phyloP scores from a whole-genome alignment of 2,113 vertebrate species.

The Butastur rufipennis region DNA sequence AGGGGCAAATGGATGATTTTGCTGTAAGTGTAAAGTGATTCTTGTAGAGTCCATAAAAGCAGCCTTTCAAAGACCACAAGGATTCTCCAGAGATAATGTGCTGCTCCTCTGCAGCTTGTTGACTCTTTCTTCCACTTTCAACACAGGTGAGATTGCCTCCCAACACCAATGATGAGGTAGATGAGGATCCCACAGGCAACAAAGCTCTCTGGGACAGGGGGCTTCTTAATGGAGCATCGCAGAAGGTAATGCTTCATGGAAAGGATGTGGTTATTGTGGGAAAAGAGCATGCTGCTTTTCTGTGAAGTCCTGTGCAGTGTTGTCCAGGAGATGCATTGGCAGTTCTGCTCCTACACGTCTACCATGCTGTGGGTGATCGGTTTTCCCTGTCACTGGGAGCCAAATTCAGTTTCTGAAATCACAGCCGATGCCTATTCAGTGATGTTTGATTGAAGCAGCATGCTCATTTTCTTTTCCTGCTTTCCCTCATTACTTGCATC shows the following conservation, averaged over 20 bases:
- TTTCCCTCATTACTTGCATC: neutral
- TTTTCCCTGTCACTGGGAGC: neutral
- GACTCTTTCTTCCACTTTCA: neutral
- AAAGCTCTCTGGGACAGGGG: constrained; percentile 98
- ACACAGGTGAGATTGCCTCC: constrained; percentile 90
- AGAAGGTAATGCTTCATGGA: constrained; percentile 82
- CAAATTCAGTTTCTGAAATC: neutral
- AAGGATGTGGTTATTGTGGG: neutral
- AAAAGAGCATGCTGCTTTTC: neutral
- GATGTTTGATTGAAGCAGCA: neutral
- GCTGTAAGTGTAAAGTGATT: neutral
- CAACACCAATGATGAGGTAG: constrained; percentile 97
- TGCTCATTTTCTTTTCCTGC: neutral
- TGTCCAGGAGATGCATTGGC: neutral
- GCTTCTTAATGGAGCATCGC: constrained; percentile 95
- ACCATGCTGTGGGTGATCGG: neutral
- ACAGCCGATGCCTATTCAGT: neutral
- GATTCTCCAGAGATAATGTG: neutral
- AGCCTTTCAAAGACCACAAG: neutral
- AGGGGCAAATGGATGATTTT: neutral
- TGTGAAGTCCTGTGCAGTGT: neutral
- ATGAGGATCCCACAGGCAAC: constrained; percentile 98
- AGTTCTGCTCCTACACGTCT: neutral
- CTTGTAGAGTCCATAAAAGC: neutral
- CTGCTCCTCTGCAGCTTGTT: neutral